Conservation (phyloP, 2,113 vertebrate species). For the Campylomormyrus tamandua region DNA sequence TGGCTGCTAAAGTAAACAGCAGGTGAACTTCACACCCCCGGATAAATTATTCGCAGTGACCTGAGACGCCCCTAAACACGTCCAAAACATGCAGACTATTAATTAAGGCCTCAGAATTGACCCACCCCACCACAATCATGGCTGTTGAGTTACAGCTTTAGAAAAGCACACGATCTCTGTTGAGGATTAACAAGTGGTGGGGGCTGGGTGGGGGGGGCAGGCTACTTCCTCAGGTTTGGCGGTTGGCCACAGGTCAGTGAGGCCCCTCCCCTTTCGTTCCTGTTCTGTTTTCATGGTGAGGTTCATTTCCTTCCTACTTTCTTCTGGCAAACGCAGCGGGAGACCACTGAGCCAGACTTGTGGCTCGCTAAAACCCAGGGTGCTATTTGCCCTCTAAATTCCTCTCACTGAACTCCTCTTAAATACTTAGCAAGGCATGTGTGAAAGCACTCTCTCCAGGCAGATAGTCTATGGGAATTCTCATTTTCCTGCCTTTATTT, state of each 20-base stretch:
- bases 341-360: slow-evolving; percentile 38
- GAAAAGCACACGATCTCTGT: slow-evolving; percentile 3
- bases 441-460: slow-evolving; percentile 29
- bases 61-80: slow-evolving; percentile 10
- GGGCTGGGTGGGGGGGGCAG: background rate
- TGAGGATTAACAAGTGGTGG: slow-evolving; percentile 1
- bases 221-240: slow-evolving; percentile 14
- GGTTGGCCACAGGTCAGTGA: slow-evolving; percentile 24
- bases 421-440: slow-evolving; percentile 52
- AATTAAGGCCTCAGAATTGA: slow-evolving; percentile 24
- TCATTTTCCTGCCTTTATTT: slow-evolving; percentile 30
- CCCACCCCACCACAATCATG: background rate
- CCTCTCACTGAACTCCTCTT: slow-evolving; percentile 45
- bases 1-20: slow-evolving; percentile 19
- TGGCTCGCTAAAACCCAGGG: slow-evolving; percentile 40
- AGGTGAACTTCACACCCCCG: slow-evolving; percentile 18
- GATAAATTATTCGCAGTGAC: slow-evolving; percentile 25
- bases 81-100: slow-evolving; percentile 34
- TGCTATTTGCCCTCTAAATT: slow-evolving; percentile 56
- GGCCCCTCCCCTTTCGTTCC: slow-evolving; percentile 16
- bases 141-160: slow-evolving; percentile 8
- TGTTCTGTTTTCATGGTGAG: slow-evolving; percentile 30
- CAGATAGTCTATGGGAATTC: slow-evolving; percentile 34
- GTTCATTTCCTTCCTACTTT: slow-evolving; percentile 26
- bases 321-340: slow-evolving; percentile 25